Conservation (phyloP, 1,140 invertebrate species). For the Drosophila orena region DNA sequence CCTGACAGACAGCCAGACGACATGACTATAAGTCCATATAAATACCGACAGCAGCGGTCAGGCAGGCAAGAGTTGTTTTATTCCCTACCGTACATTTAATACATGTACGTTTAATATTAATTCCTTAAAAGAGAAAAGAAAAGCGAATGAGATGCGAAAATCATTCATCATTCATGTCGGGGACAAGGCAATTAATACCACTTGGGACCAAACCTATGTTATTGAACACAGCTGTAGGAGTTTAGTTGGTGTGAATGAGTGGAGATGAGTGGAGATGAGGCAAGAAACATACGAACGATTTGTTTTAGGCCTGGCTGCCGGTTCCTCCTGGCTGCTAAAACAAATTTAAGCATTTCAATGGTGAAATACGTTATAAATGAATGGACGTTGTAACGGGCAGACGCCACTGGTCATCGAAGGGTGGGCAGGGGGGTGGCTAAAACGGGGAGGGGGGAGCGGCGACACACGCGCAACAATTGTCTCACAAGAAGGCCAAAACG, state of each 20-base stretch:
- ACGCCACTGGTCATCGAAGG: conserved; percentile 17
- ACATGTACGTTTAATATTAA: too few relatives aligned
- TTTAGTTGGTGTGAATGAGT: conserved; percentile 16
- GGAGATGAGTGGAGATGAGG: conserved; percentile 15
- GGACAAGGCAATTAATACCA: neutral
- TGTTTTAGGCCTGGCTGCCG: conserved; percentile 24
- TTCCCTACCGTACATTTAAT: neutral
- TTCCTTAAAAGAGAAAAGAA: neutral
- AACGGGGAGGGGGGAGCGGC: conserved; percentile 5
- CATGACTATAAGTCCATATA: conserved; percentile 50
- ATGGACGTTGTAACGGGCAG: conserved; percentile 71
- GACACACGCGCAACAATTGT: conserved; percentile 50
- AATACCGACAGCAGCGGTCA: neutral
- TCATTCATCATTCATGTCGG: neutral
- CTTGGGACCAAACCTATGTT: neutral
- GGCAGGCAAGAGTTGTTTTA: neutral
- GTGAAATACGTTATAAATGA: conserved; percentile 80
- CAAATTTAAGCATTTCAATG: conserved; percentile 74
- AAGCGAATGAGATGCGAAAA: neutral
- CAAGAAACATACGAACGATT: conserved; percentile 21
- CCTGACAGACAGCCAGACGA: conserved; percentile 77
- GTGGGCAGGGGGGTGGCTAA: neutral
- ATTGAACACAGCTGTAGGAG: neutral
- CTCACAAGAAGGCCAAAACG: conserved; percentile 20
- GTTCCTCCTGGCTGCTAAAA: conserved; percentile 51